Evolutionary conservation across 2,113 vertebrate genomes (phyloP).

Genomic region (Vicugna pacos): DNA sequence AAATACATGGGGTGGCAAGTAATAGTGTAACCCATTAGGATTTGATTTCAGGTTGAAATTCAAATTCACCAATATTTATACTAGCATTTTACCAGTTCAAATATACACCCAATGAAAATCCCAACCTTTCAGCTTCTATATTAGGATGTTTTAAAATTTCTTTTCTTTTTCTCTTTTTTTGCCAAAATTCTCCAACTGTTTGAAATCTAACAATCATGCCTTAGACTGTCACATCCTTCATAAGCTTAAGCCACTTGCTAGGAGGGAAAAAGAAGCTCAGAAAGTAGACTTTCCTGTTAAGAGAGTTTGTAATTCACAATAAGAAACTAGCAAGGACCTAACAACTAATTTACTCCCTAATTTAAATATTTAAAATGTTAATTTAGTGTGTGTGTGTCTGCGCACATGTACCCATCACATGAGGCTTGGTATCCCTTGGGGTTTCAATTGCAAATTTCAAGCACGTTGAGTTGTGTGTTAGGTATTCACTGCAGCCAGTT

Average conservation of each 20-base stretch:
- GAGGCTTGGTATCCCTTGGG: not conserved
- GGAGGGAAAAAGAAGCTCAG: not conserved
- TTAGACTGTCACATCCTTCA: not conserved
- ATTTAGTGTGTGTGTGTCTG: not conserved
- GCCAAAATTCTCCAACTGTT: not conserved
- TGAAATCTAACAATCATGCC: not conserved
- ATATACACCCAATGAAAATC: conserved; percentile 24
- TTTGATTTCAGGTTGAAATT: conserved; percentile 49
- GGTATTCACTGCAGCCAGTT: conserved; percentile 3
- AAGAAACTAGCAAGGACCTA: not conserved
- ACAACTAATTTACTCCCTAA: conserved; percentile 4
- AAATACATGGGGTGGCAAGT: not conserved
- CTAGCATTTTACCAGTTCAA: conserved; percentile 17
- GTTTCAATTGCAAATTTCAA: not conserved
- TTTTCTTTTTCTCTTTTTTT: not conserved
- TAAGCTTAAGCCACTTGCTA: not conserved
- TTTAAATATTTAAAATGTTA: conserved; percentile 11
- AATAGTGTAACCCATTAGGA: not conserved
- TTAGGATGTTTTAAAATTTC: not conserved
- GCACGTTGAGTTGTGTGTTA: not conserved
- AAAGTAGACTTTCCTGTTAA: not conserved
- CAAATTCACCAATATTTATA: not conserved
- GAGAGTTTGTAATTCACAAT: not conserved
- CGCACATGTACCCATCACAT: not conserved
- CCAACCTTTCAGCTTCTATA: not conserved